Evolutionary conservation across 2,797 vertebrate genomes (phyloP), one percentile per base, ranked within the genome.

Genomic region (Squalus acanthias): DNA sequence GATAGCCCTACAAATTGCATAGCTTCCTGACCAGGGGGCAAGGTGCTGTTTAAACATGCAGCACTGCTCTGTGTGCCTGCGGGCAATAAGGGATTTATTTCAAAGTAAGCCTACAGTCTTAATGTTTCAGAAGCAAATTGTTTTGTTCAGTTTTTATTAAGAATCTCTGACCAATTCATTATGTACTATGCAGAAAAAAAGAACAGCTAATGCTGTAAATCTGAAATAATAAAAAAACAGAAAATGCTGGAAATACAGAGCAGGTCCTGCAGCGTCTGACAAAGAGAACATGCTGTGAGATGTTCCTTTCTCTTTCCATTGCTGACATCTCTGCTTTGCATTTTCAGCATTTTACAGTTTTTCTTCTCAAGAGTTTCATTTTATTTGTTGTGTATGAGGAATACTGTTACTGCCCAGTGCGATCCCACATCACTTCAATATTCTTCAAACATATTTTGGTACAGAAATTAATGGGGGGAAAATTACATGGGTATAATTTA

Each of bases 1-100:
- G 67, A 97, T 96, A 97, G 96, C 96, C 97, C 96, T 96, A 96
- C 96, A 97, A 96, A 97, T 97, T 96, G 87, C 92, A 96, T 96
- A 96, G 96, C 46, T 95, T 97, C 96, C 97, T 96, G 96, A 96
- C 96, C 97, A 97, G 96, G 96, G 96, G 97, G 97, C 97, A 97
- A 96, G 96, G 96, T 97, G 96, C 13, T 96, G 96, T 96, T 96
- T 96, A 97, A 97, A 96, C 76, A 87, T 88, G 20, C 76, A 69
- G 60, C 60, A 57, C 24, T 95, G 12, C 26, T 95, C 24, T 95
- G 70, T 20, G 29, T 57, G 94, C 94, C 94, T 96, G 53, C 22
- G 96, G 93, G 96, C 74, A 96, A 92, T 97, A 85, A 22, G 96
- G 96, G 96, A 97, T 97, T 96, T 96, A 96, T 65, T 96, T 85